phyloP scores from a whole-genome alignment of 2,888 invertebrate species.

The Congeria kusceri region DNA sequence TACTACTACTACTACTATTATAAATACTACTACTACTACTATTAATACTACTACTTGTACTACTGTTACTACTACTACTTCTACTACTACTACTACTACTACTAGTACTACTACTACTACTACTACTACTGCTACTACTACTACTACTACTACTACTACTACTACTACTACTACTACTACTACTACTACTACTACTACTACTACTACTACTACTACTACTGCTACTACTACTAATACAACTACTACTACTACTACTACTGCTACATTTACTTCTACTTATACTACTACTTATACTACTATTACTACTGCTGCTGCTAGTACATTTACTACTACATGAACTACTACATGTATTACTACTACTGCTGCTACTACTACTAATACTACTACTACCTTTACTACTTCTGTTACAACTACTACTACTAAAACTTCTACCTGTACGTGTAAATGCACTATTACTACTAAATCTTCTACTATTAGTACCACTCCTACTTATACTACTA shows the following conservation, averaged over 20 bases:
- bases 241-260: conserved; percentile 9
- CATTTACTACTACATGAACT: not conserved
- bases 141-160: conserved; percentile 35
- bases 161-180: conserved; percentile 17
- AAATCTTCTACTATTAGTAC: too few species aligned
- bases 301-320: not conserved
- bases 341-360: not conserved
- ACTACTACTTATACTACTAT: not conserved
- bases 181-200: conserved; percentile 40
- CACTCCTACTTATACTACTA: too few species aligned
- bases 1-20: not conserved
- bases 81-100: too few species aligned
- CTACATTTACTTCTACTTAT: conserved; percentile 12
- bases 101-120: not conserved
- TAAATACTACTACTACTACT: not conserved
- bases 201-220: conserved; percentile 30
- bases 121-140: conserved; percentile 1
- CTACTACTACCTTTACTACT: too few species aligned
- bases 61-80: too few species aligned
- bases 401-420: too few species aligned
- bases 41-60: not conserved
- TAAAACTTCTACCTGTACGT: too few species aligned
- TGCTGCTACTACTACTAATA: too few species aligned
- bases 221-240: conserved; percentile 35
- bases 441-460: too few species aligned